phyloP scores from a whole-genome alignment of 2,797 vertebrate species.

The Moxostoma hubbsi region DNA sequence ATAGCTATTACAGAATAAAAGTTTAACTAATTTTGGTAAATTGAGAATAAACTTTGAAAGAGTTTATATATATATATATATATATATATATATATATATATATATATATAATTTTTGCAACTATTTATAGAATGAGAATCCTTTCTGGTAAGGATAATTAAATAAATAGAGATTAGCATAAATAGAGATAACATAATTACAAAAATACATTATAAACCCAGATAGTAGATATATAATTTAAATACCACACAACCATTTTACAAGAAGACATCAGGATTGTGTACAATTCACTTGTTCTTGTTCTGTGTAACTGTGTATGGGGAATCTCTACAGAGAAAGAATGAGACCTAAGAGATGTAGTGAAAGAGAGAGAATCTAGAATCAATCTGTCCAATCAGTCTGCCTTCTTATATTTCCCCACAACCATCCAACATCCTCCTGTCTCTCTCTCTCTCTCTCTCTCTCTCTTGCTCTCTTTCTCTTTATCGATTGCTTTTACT shows the following conservation, averaged over 20 bases:
- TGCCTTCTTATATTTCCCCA: constrained; percentile 51
- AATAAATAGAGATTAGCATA: constrained; percentile 46
- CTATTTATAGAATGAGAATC: constrained; percentile 32
- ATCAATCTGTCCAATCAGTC: constrained; percentile 59
- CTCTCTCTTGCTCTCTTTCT: not conserved
- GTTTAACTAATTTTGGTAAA: not conserved
- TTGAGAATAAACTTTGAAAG: constrained; percentile 8
- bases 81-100: no score
- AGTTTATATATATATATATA: not conserved
- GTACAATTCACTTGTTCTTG: constrained; percentile 54
- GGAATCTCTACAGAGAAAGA: constrained; percentile 81
- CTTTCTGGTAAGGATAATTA: constrained; percentile 30
- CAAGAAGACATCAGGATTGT: constrained; percentile 61
- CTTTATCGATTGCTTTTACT: constrained; percentile 48
- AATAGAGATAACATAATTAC: constrained; percentile 52
- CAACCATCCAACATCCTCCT: constrained; percentile 57
- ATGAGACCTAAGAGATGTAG: constrained; percentile 79
- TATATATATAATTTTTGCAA: not conserved
- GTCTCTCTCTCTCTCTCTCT: constrained; percentile 49
- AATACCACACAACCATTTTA: constrained; percentile 62
- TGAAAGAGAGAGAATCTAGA: constrained; percentile 82
- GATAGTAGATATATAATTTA: constrained; percentile 64
- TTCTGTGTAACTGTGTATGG: constrained; percentile 61
- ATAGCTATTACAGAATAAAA: constrained; percentile 1
- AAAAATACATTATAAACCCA: constrained; percentile 49